Evolutionary conservation across 2,888 invertebrate species (phyloP).

Genomic region (Ormia ochracea): DNA sequence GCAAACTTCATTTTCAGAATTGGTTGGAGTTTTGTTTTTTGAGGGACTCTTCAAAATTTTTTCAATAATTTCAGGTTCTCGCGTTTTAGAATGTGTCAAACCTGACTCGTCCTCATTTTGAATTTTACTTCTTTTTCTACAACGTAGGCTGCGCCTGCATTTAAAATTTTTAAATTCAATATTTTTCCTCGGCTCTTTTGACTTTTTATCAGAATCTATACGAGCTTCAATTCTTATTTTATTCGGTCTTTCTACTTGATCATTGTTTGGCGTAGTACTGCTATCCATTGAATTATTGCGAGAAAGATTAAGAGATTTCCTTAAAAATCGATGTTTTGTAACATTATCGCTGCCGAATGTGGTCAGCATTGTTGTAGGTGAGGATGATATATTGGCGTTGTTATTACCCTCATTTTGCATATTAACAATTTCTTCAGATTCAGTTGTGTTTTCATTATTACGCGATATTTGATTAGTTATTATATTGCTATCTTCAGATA

Average conservation of each 20-base stretch:
- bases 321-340: constrained; percentile 66
- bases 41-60: constrained; percentile 44
- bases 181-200: constrained; percentile 7
- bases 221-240: constrained; percentile 69
- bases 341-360: constrained; percentile 69
- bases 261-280: constrained; percentile 37
- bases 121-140: constrained; percentile 17
- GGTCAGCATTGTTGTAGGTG: constrained; percentile 64
- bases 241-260: constrained; percentile 61
- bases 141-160: constrained; percentile 52
- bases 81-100: neutral
- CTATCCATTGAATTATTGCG: constrained; percentile 57
- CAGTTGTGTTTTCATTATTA: neutral
- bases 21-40: constrained; percentile 7
- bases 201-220: constrained; percentile 67
- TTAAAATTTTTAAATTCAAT: constrained; percentile 18
- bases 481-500: neutral
- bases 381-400: constrained; percentile 48
- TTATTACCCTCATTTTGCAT: neutral
- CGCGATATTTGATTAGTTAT: too few relatives aligned
- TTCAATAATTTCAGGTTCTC: constrained; percentile 46
- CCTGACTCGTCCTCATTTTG: neutral
- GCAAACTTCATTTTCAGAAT: neutral
- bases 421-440: neutral
- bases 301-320: constrained; percentile 61